A percentile compares a stretch with the other conserved stretches of the same genome.
Conservation (phyloP, 1,140 invertebrate genomes). For the Drosophila sulfurigaster region DNA sequence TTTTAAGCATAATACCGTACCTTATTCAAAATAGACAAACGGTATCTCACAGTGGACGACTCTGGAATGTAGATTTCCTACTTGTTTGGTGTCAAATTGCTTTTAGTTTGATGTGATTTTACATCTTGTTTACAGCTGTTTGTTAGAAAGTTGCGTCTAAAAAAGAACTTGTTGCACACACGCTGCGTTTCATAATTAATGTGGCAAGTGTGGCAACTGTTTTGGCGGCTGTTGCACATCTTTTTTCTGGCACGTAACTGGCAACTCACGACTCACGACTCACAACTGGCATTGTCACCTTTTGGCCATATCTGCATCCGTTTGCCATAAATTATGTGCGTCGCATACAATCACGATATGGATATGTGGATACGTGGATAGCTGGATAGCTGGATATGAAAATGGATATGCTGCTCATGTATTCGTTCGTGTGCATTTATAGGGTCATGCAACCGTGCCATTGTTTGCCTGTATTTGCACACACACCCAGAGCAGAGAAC, state of each 20-base stretch:
- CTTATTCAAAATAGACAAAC: no score
- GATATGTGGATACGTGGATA: constrained; percentile 2
- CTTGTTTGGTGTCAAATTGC: no score
- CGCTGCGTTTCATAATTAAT: background rate
- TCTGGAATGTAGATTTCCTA: no score
- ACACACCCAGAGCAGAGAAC: background rate
- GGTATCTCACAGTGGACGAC: no score
- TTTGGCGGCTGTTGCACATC: background rate
- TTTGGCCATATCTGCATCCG: constrained; percentile 22
- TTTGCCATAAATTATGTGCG: constrained; percentile 34
- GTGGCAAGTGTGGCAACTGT: constrained; percentile 2
- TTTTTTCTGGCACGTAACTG: constrained; percentile 2
- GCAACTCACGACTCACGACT: background rate
- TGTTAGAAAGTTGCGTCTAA: background rate
- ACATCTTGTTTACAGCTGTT: no score
- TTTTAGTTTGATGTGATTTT: no score
- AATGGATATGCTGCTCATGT: background rate
- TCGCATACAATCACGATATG: constrained; percentile 21
- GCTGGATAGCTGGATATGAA: background rate
- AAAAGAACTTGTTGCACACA: constrained; percentile 21
- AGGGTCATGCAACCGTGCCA: constrained; percentile 14
- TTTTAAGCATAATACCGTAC: no score
- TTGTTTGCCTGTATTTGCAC: constrained; percentile 16
- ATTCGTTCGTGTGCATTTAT: constrained; percentile 20
- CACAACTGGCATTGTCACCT: constrained; percentile 21